phyloP scores from a whole-genome alignment of 2,888 invertebrate species.

The Amiota mariae region DNA sequence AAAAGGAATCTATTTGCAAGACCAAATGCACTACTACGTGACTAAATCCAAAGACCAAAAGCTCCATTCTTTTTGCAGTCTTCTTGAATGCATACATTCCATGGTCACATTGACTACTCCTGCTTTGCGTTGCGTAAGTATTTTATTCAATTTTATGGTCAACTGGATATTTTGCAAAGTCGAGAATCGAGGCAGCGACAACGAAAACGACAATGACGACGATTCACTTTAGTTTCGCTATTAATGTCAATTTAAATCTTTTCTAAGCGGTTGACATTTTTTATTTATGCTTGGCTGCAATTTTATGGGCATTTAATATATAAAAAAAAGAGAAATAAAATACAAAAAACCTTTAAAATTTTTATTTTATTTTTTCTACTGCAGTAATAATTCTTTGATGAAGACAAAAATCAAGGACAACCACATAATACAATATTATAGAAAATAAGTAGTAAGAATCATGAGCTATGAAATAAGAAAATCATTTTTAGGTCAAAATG shows the following conservation, averaged over 20 bases:
- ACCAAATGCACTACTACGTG: neutral
- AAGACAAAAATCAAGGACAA: neutral
- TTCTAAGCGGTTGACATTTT: slow-evolving; percentile 10
- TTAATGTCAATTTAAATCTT: slow-evolving; percentile 32
- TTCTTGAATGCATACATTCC: neutral
- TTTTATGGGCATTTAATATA: slow-evolving; percentile 7
- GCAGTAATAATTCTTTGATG: slow-evolving; percentile 5
- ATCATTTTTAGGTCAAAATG: too few relatives aligned
- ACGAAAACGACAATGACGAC: neutral
- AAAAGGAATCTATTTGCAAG: slow-evolving; percentile 6
- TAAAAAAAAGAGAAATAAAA: neutral
- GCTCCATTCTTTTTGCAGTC: neutral
- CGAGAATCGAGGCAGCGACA: neutral
- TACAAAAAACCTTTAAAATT: slow-evolving; percentile 7
- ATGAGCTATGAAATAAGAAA: too few relatives aligned
- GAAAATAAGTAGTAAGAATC: too few relatives aligned
- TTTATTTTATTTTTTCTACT: slow-evolving; percentile 1
- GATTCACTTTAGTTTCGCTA: slow-evolving; percentile 24
- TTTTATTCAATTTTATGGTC: slow-evolving; percentile 19
- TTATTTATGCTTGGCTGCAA: slow-evolving; percentile 17
- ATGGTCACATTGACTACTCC: neutral
- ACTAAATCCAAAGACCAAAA: neutral
- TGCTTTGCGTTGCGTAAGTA: neutral
- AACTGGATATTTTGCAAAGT: neutral
- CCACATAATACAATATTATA: too few relatives aligned